Evolutionary conservation across 2,888 invertebrate species (phyloP).

Genomic region (Troilus luridus): DNA sequence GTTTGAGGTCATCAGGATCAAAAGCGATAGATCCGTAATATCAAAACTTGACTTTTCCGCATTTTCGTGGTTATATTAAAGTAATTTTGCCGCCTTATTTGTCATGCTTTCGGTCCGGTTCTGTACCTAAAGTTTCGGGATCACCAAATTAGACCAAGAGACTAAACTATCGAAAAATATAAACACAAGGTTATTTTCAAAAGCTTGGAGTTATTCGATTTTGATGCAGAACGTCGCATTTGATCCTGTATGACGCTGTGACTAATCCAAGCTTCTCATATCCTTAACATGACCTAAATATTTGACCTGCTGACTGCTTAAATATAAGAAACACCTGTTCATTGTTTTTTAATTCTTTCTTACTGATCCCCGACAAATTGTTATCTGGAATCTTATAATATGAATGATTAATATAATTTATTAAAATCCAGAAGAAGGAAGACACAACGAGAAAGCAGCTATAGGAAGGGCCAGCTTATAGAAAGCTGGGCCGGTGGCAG

Average conservation of each 20-base stretch:
- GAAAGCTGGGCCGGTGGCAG: constrained; percentile 31
- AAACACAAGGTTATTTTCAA: no score
- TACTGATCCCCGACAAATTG: background rate
- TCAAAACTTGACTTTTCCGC: no score
- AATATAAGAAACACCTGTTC: background rate
- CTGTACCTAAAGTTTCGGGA: no score
- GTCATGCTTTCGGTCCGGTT: no score
- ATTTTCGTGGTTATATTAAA: no score
- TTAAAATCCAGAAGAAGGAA: constrained; percentile 2
- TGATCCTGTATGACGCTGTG: background rate
- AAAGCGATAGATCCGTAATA: no score
- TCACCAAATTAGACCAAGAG: no score
- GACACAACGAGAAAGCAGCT: constrained; percentile 15
- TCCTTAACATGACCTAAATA: background rate
- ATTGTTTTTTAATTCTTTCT: background rate
- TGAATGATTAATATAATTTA: background rate
- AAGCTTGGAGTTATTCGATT: no score
- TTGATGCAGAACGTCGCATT: no score
- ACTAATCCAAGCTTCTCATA: background rate
- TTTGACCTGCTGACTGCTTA: background rate
- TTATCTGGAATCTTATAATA: background rate
- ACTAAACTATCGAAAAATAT: no score
- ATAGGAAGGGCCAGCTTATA: background rate
- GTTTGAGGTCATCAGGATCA: no score
- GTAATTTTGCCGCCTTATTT: no score